phyloP scores from a whole-genome alignment of 2,888 invertebrate species.

The Standfussiana lucernea region DNA sequence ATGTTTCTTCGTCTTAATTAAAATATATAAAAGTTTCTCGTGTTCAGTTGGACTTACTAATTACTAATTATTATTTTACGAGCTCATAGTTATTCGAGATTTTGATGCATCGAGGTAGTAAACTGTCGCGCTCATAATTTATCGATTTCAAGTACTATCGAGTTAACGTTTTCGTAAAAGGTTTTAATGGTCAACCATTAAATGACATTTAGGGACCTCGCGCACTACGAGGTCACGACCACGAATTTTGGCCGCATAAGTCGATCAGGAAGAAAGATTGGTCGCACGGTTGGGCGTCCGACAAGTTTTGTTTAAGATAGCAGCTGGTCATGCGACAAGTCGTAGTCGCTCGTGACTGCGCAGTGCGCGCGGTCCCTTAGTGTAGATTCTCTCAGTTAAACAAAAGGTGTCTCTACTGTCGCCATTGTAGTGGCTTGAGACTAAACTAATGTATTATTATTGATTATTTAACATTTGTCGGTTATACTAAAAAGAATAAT shows the following conservation, averaged over 20 bases:
- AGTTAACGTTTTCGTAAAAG: too few relatives aligned
- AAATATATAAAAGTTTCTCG: conserved; percentile 17
- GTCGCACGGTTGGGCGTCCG: not conserved
- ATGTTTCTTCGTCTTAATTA: conserved; percentile 25
- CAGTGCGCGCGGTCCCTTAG: not conserved
- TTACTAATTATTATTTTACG: too few relatives aligned
- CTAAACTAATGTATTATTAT: conserved; percentile 10
- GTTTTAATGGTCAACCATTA: not conserved
- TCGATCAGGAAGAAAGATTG: not conserved
- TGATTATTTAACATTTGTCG: conserved; percentile 9
- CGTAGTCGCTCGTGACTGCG: not conserved
- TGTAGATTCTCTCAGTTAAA: not conserved
- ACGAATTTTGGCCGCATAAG: not conserved
- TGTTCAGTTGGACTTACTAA: conserved; percentile 10
- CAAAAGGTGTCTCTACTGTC: not conserved
- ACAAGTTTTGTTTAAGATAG: too few relatives aligned
- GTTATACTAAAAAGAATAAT: conserved; percentile 26
- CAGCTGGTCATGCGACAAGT: too few relatives aligned
- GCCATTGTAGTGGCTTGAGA: not conserved
- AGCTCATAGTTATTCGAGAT: too few relatives aligned
- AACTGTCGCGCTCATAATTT: too few relatives aligned
- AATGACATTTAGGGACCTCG: not conserved
- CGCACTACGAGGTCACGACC: not conserved
- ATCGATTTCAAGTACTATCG: too few relatives aligned
- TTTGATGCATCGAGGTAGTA: too few relatives aligned